Conservation (phyloP, 64 coral and sea anemone genomes). For the Stichodactyla helianthus region DNA sequence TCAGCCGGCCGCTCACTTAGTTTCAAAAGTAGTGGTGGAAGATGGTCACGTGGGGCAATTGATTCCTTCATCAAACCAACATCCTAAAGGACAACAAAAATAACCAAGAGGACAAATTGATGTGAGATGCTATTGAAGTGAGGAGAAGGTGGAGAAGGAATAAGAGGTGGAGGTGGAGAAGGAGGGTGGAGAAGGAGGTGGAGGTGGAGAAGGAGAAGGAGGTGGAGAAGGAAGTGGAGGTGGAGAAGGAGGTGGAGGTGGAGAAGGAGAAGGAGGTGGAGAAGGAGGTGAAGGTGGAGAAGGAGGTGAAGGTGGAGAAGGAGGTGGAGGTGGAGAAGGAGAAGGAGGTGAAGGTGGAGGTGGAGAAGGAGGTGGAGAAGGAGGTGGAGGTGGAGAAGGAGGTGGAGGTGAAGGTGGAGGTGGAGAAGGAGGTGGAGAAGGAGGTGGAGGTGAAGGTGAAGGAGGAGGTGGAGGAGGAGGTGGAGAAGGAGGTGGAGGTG, state of each 20-base stretch:
- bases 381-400: too few species aligned
- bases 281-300: neutral
- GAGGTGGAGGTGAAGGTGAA: too few species aligned
- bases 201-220: too few species aligned
- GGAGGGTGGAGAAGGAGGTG: too few species aligned
- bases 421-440: too few species aligned
- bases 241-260: too few species aligned
- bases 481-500: neutral
- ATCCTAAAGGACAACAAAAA: constrained; percentile 25
- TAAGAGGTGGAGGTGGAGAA: neutral
- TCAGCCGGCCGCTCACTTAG: constrained; percentile 74
- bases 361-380: neutral
- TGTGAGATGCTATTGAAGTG: neutral
- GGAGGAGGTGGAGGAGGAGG: neutral
- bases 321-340: neutral
- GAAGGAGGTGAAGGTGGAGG: neutral
- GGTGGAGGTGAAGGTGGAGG: too few species aligned
- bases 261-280: neutral
- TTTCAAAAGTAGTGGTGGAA: constrained; percentile 88
- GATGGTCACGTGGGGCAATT: constrained; percentile 57
- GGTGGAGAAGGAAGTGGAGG: too few species aligned
- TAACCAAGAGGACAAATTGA: neutral
- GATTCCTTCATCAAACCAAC: constrained; percentile 66
- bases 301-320: too few species aligned
- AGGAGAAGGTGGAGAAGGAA: neutral